Evolutionary conservation across 2,888 invertebrate genomes (phyloP), one percentile per base, ranked within the genome.

Genomic region (Orthosia gothica): DNA sequence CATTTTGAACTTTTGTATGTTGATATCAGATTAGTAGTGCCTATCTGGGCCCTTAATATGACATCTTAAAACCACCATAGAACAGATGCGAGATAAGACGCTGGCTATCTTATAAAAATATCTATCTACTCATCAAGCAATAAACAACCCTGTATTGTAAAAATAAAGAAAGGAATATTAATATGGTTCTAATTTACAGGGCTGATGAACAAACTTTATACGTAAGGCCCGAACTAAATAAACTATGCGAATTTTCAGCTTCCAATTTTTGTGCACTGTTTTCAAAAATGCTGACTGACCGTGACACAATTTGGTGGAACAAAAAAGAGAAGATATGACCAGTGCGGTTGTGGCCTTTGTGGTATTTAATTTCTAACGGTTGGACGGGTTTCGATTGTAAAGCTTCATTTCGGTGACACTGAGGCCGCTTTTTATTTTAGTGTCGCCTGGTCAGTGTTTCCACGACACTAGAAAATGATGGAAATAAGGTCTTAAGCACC

Each of bases 351-450:
- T 63, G 15, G 50, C 12, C 54, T 18, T 50, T 65, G 55, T 20
- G 18, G 23, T 55, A 26, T 79, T 83, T 81, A 65, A 79, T 73
- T 69, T 66, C 20, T 62, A 73, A 55, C 67, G 23, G 50, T 50
- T 20, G 18, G 49, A 5, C n/a, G 12, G 57, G 49, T 81, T 66
- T 75, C 32, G 26, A 63, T 40, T 40, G 40, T 9, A 9, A 40
- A 40, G 7, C 40, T 9, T 40, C 7, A 40, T 1, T 40, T 9
- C 40, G 9, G 40, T 1, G 40, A 9, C 40, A 40, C 40, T 40
- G 9, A 40, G 40, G 40, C 40, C 40, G 7, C 40, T n/a, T n/a
- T n/a, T 40, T n/a, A n/a, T n/a, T n/a, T n/a, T n/a, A n/a, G n/a
- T n/a, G n/a, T n/a, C n/a, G n/a, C n/a, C n/a, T n/a, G n/a, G n/a